Evolutionary conservation across 2,113 vertebrate species (phyloP).

Genomic region (Hemicordylus capensis): DNA sequence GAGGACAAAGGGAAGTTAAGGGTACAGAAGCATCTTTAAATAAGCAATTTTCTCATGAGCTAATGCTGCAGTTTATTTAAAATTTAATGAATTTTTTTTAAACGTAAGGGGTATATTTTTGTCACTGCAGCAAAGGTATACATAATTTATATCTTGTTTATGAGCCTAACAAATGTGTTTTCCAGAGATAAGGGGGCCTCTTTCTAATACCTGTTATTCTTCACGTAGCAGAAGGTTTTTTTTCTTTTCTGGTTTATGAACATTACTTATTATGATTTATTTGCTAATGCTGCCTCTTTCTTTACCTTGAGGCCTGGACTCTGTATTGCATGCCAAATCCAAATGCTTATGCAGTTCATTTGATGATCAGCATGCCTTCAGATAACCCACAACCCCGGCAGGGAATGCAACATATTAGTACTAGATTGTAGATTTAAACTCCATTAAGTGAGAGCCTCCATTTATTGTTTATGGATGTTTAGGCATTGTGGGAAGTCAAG

Average conservation of each 20-base stretch:
- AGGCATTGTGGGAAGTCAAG: slow-evolving; percentile 25
- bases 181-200: slow-evolving; percentile 73
- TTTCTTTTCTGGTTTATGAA: slow-evolving; percentile 54
- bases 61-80: slow-evolving; percentile 74
- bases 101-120: slow-evolving; percentile 70
- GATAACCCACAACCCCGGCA: slow-evolving; percentile 28
- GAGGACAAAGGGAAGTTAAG: slow-evolving; percentile 38
- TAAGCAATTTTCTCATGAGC: slow-evolving; percentile 64
- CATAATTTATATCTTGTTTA: slow-evolving; percentile 83
- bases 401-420: slow-evolving; percentile 28
- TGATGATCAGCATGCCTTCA: slow-evolving; percentile 44
- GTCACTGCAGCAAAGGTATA: slow-evolving; percentile 72
- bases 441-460: slow-evolving; percentile 40
- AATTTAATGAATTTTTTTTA: slow-evolving; percentile 75
- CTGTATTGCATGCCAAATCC: slow-evolving; percentile 49
- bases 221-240: slow-evolving; percentile 59
- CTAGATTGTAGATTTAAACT: slow-evolving; percentile 43
- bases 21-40: slow-evolving; percentile 45
- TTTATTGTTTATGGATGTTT: slow-evolving; percentile 34
- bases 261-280: slow-evolving; percentile 54
- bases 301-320: slow-evolving; percentile 46
- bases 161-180: slow-evolving; percentile 80
- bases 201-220: slow-evolving; percentile 72
- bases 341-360: slow-evolving; percentile 44
- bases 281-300: slow-evolving; percentile 50